Percentiles rank a stretch among this genome's conserved stretches.
These are phyloP conservation scores for Drosophila paramelanica DNA, from an alignment of 2,888 invertebrate species.

Conservation along the genomic window DNA sequence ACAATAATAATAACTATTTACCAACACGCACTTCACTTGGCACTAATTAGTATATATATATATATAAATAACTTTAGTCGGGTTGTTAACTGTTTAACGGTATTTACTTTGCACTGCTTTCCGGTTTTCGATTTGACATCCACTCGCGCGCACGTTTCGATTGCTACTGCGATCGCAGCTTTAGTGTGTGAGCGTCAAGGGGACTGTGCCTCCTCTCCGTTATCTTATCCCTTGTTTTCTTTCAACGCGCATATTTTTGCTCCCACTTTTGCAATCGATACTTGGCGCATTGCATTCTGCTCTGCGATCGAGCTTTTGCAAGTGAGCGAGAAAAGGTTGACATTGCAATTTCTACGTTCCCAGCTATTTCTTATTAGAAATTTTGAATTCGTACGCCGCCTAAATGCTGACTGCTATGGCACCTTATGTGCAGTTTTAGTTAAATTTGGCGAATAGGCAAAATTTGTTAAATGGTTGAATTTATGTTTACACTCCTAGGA, in stretches of 20 bases:
- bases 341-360: neutral
- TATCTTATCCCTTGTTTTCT: conserved; percentile 53
- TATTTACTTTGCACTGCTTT: conserved; percentile 23
- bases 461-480: neutral
- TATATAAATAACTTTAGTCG: conserved; percentile 14
- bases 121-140: conserved; percentile 28
- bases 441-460: neutral
- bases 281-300: neutral
- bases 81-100: conserved; percentile 51
- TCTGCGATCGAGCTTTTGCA: conserved; percentile 21
- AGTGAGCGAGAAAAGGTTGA: neutral
- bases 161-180: conserved; percentile 56
- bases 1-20: conserved; percentile 22
- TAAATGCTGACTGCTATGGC: conserved; percentile 40
- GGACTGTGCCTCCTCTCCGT: conserved; percentile 22
- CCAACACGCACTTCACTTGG: conserved; percentile 42
- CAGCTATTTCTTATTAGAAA: neutral
- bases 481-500: too few relatives aligned
- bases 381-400: neutral
- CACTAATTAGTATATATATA: conserved; percentile 40
- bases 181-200: conserved; percentile 25
- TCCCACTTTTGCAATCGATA: conserved; percentile 28
- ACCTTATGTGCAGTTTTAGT: neutral
- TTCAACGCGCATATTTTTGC: conserved; percentile 3
- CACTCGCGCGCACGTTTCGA: conserved; percentile 50